A percentile compares a stretch with the other conserved stretches of the same genome.
Conservation (phyloP, 2,797 vertebrate genomes). For the Prunella strophiata region DNA sequence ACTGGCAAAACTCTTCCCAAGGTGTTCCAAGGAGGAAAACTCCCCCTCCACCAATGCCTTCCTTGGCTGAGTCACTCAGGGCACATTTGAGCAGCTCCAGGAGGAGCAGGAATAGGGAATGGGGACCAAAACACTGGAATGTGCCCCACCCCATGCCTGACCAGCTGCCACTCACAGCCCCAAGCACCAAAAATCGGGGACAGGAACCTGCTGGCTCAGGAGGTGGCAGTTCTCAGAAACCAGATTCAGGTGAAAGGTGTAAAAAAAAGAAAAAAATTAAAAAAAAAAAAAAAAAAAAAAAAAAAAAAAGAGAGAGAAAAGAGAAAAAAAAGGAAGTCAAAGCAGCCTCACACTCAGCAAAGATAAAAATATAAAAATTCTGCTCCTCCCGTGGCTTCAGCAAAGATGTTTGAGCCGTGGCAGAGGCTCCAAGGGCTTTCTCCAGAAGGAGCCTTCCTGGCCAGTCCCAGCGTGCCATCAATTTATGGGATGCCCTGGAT, state of each 20-base stretch:
- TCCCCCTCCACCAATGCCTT: neutral
- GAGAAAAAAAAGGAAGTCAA: conserved; percentile 3
- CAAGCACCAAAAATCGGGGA: neutral
- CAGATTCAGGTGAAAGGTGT: conserved; percentile 44
- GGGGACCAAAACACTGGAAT: fast-evolving
- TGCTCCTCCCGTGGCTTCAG: neutral
- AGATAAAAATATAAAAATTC: conserved; percentile 58
- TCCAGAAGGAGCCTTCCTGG: neutral
- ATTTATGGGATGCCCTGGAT: conserved; percentile 6
- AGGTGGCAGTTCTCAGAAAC: conserved; percentile 45
- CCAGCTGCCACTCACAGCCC: neutral
- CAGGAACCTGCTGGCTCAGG: conserved; percentile 28
- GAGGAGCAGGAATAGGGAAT: neutral
- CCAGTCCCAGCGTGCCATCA: neutral
- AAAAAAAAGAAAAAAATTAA: neutral
- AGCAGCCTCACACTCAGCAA: conserved; percentile 12
- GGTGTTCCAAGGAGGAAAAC: neutral
- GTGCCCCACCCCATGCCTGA: fast-evolving
- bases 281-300: neutral
- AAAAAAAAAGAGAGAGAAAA: neutral
- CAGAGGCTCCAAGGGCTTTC: neutral
- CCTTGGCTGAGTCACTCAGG: neutral
- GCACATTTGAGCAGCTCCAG: neutral
- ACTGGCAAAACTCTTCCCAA: neutral
- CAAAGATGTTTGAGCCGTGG: neutral